Evolutionary conservation across 2,797 vertebrate species (phyloP).

Genomic region (Martes flavigula): DNA sequence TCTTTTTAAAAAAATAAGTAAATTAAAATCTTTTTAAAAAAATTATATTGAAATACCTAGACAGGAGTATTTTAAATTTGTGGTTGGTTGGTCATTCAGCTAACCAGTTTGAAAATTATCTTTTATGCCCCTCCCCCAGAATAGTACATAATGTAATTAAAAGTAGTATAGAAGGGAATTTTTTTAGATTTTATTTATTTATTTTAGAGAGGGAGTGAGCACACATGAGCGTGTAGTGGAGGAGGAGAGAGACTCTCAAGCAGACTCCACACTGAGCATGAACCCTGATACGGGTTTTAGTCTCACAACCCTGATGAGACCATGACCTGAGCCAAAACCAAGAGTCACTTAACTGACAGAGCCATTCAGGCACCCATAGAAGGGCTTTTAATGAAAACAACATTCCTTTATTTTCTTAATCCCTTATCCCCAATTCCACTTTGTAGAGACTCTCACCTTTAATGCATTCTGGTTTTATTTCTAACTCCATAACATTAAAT

Average conservation of each 20-base stretch:
- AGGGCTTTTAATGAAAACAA: not conserved
- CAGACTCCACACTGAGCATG: not conserved
- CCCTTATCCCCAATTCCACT: not conserved
- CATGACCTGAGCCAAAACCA: not conserved
- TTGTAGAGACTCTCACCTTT: not conserved
- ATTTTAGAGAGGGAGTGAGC: not conserved
- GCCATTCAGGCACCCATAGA: not conserved
- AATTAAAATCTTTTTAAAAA: too few species aligned
- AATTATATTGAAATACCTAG: not conserved
- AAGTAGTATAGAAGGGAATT: not conserved
- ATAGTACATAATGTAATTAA: not conserved
- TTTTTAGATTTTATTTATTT: not conserved
- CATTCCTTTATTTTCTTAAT: not conserved
- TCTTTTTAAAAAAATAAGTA: too few species aligned
- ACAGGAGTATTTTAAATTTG: not conserved
- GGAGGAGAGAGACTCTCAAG: not conserved
- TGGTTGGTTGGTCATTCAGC: not conserved
- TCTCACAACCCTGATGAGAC: not conserved
- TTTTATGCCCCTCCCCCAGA: not conserved
- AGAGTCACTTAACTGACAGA: not conserved
- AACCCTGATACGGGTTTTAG: not conserved
- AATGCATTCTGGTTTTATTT: conserved; percentile 47
- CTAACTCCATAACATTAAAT: not conserved
- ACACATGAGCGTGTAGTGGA: not conserved
- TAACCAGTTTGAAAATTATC: not conserved